phyloP scores from a whole-genome alignment of 2,797 vertebrate genomes.

The Poecile montanus region DNA sequence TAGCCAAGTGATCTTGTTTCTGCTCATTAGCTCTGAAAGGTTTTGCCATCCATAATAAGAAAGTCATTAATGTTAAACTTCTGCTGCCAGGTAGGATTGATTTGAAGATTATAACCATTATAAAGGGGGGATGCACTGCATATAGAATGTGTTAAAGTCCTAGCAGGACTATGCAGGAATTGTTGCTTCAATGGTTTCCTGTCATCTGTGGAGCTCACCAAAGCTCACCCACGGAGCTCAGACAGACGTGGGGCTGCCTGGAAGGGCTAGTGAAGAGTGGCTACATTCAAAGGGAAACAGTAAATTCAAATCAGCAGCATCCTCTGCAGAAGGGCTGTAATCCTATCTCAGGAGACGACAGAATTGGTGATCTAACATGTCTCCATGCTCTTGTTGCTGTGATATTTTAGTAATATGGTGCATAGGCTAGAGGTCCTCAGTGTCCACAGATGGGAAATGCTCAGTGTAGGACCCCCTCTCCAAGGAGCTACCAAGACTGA shows the following conservation, averaged over 20 bases:
- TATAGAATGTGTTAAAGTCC: background rate
- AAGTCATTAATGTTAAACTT: constrained; percentile 57
- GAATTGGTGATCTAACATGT: background rate
- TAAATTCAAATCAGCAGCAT: background rate
- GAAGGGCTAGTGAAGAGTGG: fast-evolving
- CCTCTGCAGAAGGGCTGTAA: background rate
- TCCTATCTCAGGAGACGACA: fast-evolving
- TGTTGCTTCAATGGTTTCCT: background rate
- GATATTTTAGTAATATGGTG: background rate
- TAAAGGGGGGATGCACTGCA: background rate
- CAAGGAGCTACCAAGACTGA: background rate
- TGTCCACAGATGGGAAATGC: background rate
- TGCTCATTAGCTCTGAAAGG: constrained; percentile 34
- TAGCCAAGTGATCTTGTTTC: background rate
- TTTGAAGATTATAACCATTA: background rate
- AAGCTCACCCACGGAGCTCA: background rate
- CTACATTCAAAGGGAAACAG: background rate
- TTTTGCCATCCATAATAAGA: constrained; percentile 33
- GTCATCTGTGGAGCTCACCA: background rate
- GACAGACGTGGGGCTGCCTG: background rate
- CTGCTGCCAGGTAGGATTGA: background rate
- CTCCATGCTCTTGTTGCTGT: background rate
- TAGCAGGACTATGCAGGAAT: background rate
- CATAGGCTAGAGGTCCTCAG: background rate
- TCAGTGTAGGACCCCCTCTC: background rate